A percentile compares a stretch with the other conserved stretches of the same genome.
phyloP scores from a whole-genome alignment of 2,797 vertebrate species.

The Acipenser ruthenus region DNA sequence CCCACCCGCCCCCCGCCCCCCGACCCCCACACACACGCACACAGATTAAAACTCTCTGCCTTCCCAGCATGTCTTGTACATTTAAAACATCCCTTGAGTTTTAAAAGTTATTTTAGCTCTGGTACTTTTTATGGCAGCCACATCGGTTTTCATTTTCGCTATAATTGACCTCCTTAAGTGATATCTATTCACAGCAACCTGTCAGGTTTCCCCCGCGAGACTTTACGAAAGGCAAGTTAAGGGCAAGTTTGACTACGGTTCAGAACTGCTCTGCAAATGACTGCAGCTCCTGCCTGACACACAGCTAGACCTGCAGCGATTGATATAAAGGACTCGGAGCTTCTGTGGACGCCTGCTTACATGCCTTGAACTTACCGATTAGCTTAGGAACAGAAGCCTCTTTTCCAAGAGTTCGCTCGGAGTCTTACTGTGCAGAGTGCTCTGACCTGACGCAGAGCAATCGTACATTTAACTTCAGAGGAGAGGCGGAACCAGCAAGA shows the following conservation, averaged over 20 bases:
- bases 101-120: neutral
- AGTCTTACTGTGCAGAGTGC: no score
- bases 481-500: no score
- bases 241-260: conserved; percentile 9
- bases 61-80: neutral
- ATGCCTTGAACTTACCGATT: no score
- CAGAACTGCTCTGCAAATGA: conserved; percentile 4
- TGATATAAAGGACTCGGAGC: conserved; percentile 3
- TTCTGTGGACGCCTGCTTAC: neutral
- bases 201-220: neutral
- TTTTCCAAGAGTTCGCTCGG: no score
- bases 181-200: neutral
- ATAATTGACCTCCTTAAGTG: conserved; percentile 4
- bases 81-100: neutral
- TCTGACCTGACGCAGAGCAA: no score
- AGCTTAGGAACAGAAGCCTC: no score
- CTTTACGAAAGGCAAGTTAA: conserved; percentile 14
- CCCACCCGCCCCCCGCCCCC: no score
- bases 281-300: neutral
- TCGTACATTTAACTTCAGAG: no score
- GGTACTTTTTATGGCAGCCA: neutral
- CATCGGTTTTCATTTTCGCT: neutral
- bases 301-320: neutral
- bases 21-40: no score
- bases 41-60: neutral